Evolutionary conservation across 1,140 invertebrate genomes (phyloP), one percentile per base, ranked within the genome.

Genomic region (Zaprionus gabonicus): DNA sequence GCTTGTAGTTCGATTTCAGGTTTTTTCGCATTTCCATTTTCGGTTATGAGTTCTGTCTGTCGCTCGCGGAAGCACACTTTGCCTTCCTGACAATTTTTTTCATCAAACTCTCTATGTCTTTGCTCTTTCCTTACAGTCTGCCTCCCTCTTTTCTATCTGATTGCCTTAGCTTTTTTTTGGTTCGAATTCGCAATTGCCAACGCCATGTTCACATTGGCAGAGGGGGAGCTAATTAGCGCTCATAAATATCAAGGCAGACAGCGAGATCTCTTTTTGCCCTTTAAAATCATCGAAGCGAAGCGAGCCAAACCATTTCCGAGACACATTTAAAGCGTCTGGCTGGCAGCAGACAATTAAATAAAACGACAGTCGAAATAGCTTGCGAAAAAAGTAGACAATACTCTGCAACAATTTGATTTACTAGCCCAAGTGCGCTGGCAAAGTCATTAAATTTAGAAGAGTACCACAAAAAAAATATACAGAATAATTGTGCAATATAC

Each of bases 381-480:
- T 6, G 4, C 41, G 6, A 58, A 31, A 38, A 38, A 55, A 82
- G 7, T 2, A 46, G 41, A 46, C 41, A 44, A 44, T 44, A 44
- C 41, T 46, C 76, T 75, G 76, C 77, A 83, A 82, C 78, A 71
- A 74, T 88, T 88, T 88, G 84, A 88, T 88, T 90, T 88, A 88
- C 46, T 74, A 57, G 60, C 55, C 51, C 55, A 41, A 71, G 70
- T 56, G 70, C 41, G 41, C 84, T 83, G 73, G 81, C 77, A 80
- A 70, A 88, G 84, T 84, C 84, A 87, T 87, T 88, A 88, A 88
- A 76, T 84, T 88, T 88, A 81, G 80, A 83, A 46, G 41, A 46
- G 41, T 6, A 4, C n/a, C n/a, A 17, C 63, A 73, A 67, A 76
- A 80, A 76, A 80, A 80, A 86, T 69, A 31, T 78, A 71, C 55